Base-by-base conservation (phyloP, 2,888 invertebrate species). In the Laspeyria flexula region DNA sequence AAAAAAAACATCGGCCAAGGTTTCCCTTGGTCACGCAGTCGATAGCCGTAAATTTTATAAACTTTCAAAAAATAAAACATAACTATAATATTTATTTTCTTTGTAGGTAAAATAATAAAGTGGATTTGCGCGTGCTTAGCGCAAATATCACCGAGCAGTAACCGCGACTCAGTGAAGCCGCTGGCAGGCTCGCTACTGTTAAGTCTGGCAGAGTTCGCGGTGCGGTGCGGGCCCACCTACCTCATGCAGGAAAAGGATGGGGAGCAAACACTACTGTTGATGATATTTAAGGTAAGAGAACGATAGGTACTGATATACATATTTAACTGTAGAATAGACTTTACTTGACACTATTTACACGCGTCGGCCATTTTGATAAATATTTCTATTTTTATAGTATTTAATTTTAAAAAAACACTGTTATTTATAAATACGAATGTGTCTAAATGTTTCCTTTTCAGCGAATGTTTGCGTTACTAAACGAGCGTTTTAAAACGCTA, bases 181-280 rank as follows among this genome's bases (percentile, higher is more conserved):
- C 86, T 97, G 46, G 94, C 96, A 10, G 95, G 96, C 23, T 96
- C 97, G 0, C 92, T 98, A 66, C 94, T 99, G 73, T 94, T 98
- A 47, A 97, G 98, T 79, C 92, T 99, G 55, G 97, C 98, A 0
- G 98, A 99, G 87, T 98, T 98, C 95, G 98, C 98, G 46, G 97
- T 99, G 94, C 94, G 96, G 39, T 94, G 98, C 67, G 96, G 96
- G 0, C 94, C 95, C 0, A 75, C 85, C n/a, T 88, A 94, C 41
- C 90, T 96, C 61, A 83, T 96, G 77, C 89, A 93, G 30, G 88
- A 93, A 49, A 92, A 88, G 18, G 94, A 93, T 15, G 84, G 80
- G 0, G 84, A 83, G 0, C 86, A 91, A 39, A 86, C 92, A 0
- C 68, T 94, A 21, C 85, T 96, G 50, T 90, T 96, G 33, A 94